Conservation (phyloP, 2,888 invertebrate genomes). For the Thera britannica region DNA sequence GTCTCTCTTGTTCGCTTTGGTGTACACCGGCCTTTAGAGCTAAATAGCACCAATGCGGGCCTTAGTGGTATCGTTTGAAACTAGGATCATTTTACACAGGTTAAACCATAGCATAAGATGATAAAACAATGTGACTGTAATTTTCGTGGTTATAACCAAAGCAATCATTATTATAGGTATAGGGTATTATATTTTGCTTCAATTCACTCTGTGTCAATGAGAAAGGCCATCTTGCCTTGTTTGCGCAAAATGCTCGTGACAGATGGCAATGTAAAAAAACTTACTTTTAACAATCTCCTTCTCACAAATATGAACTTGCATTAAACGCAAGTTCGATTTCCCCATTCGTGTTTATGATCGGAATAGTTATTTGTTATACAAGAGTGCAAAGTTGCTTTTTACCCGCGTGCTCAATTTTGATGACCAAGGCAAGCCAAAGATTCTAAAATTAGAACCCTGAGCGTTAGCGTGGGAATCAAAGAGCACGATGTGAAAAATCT, state of each 20-base stretch:
- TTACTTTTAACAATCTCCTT: too few species aligned
- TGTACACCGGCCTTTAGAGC: conserved; percentile 2
- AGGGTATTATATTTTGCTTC: background rate
- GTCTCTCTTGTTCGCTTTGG: conserved; percentile 7
- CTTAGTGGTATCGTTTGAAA: conserved; percentile 12
- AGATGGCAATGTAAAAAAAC: too few species aligned
- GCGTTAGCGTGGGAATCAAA: too few species aligned
- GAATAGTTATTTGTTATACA: too few species aligned
- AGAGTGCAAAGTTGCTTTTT: too few species aligned
- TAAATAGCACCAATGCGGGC: conserved; percentile 24
- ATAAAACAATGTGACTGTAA: background rate
- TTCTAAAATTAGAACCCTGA: too few species aligned
- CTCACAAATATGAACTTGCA: too few species aligned
- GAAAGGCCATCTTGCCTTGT: background rate
- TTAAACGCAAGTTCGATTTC: too few species aligned
- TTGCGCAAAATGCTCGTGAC: background rate
- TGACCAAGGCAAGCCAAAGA: too few species aligned
- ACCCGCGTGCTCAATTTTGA: too few species aligned
- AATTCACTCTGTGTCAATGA: background rate
- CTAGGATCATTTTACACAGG: conserved; percentile 38
- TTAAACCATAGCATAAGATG: conserved; percentile 13
- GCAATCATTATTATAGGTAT: conserved; percentile 7
- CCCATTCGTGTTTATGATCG: too few species aligned
- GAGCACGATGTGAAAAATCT: too few species aligned
- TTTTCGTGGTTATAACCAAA: conserved; percentile 5